Conservation (phyloP, 2,888 invertebrate genomes). For the Melipona bicolor region DNA sequence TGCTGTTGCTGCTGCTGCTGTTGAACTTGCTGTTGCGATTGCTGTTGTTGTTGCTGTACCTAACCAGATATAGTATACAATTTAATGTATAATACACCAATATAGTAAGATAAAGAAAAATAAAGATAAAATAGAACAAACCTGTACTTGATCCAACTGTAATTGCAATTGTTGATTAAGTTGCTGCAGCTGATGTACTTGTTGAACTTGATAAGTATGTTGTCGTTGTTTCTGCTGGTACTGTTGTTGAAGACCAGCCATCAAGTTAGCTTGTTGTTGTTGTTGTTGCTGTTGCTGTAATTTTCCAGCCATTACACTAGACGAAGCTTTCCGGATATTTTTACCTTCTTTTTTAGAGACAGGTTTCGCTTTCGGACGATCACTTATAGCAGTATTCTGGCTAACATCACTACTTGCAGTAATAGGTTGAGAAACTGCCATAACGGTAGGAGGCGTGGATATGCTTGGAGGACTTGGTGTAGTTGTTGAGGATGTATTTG, state of each 20-base stretch:
- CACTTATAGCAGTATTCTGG: constrained; percentile 91
- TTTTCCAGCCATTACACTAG: constrained; percentile 75
- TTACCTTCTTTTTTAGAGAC: constrained; percentile 92
- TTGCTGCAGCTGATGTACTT: constrained; percentile 83
- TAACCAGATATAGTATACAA: not conserved
- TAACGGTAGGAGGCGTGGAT: constrained; percentile 71
- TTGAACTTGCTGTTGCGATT: constrained; percentile 29
- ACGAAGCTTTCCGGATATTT: constrained; percentile 87
- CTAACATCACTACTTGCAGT: constrained; percentile 86
- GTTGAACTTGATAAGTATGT: constrained; percentile 80
- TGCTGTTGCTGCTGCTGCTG: constrained; percentile 73
- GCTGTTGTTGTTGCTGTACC: constrained; percentile 75
- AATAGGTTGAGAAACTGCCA: constrained; percentile 82
- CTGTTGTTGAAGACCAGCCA: constrained; percentile 82
- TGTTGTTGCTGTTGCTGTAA: constrained; percentile 78
- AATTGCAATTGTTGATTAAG: constrained; percentile 82
- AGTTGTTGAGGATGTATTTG: constrained; percentile 66
- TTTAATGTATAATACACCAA: not conserved
- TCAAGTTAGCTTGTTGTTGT: constrained; percentile 77
- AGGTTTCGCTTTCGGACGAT: constrained; percentile 93
- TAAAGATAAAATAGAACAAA: constrained; percentile 38
- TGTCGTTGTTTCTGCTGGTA: constrained; percentile 80
- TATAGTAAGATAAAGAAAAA: not conserved
- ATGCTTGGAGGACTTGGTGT: constrained; percentile 72
- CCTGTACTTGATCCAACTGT: constrained; percentile 82